phyloP scores from a whole-genome alignment of 37 sponge, comb jelly and placozoan species.

The Geodia barretti region DNA sequence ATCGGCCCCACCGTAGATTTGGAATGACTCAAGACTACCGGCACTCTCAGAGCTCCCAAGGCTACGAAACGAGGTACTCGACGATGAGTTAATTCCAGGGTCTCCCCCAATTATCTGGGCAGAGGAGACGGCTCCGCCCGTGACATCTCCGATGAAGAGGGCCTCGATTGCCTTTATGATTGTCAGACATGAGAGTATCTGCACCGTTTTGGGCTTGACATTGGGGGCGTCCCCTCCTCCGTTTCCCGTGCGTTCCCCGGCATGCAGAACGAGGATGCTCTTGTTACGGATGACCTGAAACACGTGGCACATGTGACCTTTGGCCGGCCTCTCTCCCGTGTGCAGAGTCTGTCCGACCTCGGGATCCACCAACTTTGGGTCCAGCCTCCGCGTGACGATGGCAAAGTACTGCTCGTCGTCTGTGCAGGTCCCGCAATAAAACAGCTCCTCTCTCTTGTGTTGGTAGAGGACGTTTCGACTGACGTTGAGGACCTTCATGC shows the following conservation, averaged over 20 bases:
- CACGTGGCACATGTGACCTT: slow-evolving; percentile 65
- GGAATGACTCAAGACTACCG: slow-evolving; percentile 18
- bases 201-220: slow-evolving; percentile 36
- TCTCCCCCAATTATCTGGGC: slow-evolving; percentile 18
- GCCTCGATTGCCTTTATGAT: slow-evolving; percentile 59
- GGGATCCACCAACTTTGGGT: slow-evolving; percentile 29
- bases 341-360: slow-evolving; percentile 33
- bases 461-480: slow-evolving; percentile 25
- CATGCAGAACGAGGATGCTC: slow-evolving; percentile 38
- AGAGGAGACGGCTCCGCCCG: not conserved
- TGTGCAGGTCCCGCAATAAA: slow-evolving; percentile 68
- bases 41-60: slow-evolving; percentile 8
- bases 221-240: not conserved
- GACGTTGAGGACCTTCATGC: slow-evolving; percentile 45
- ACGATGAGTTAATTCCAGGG: not conserved
- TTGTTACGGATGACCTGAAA: slow-evolving; percentile 58
- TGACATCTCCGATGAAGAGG: slow-evolving; percentile 23
- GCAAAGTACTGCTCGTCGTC: slow-evolving; percentile 81
- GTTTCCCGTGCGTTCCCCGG: not conserved
- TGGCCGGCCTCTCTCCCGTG: not conserved
- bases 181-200: slow-evolving; percentile 37
- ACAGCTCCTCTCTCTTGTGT: slow-evolving; percentile 61
- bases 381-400: slow-evolving; percentile 45
- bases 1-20: not conserved
- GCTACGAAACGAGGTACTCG: not conserved